Evolutionary conservation across 2,888 invertebrate species (phyloP), one percentile per base, ranked within the genome.

Genomic region (Pterobdella sp.): DNA sequence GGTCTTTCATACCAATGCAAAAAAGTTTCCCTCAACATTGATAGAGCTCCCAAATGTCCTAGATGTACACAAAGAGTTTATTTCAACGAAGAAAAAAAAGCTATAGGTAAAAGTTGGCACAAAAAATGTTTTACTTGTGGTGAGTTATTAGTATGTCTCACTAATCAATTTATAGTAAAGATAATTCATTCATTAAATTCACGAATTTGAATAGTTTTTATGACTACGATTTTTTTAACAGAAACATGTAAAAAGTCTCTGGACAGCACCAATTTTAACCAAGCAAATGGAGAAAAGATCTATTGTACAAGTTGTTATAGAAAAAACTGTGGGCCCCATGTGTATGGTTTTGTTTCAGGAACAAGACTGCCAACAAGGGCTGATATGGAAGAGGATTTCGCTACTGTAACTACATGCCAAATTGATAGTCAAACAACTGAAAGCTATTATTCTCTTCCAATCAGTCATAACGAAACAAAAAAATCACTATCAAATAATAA

Each of bases 221-320:
- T 29, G 26, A 10, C 7, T 64, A 7, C 26, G n/a, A 7, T 64
- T 29, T 14, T n/a, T 31, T 64, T n/a, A 64, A 56, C 75, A 79
- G 79, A 72, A 22, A 75, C 79, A 49, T 84, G 84, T 78, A 81
- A 81, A 73, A 81, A 83, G 75, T 77, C 80, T 64, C 76, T 84
- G 72, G 84, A 83, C 78, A 82, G 82, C 75, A 81, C 81, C 64
- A 83, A 79, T 72, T 93, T 93, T 82, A 93, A 93, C 81, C 93
- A 92, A 26, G 93, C 93, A 73, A 93, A 94, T 84, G 90, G 71
- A 63, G 89, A 73, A 83, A 92, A 94, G 84, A 88, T 94, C 82
- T 93, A 93, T 83, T 94, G 94, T 87, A 90, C 89, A 79, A 88
- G 92, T 72, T 93, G 93, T 85, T 94, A 94, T 84, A 91, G 89